A percentile compares a stretch with the other conserved stretches of the same genome.
Evolutionary conservation across 2,113 vertebrate genomes (phyloP).

Genomic region (Chionomys nivalis): DNA sequence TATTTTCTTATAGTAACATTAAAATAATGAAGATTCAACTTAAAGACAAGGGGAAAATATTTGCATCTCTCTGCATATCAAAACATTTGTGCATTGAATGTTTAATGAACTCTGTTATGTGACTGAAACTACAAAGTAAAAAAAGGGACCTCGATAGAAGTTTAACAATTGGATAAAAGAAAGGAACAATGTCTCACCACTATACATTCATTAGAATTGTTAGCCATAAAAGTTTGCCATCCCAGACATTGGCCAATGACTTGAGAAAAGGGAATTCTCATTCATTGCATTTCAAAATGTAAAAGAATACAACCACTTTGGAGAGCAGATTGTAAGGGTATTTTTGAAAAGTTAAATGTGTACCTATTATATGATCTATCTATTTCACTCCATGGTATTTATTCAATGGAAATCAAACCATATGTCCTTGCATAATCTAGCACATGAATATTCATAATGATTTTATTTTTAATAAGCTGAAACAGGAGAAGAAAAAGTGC

Average conservation of each 20-base stretch:
- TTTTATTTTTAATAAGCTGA: slow-evolving; percentile 43
- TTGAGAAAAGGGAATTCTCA: background rate
- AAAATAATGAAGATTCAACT: background rate
- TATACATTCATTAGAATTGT: background rate
- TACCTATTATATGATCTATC: background rate
- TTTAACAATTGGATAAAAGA: slow-evolving; percentile 20
- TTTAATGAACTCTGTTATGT: background rate
- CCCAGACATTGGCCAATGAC: background rate
- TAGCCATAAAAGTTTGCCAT: background rate
- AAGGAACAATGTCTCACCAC: background rate
- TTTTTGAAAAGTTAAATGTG: background rate
- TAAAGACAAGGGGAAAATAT: background rate
- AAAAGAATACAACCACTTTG: background rate
- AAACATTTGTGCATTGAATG: background rate
- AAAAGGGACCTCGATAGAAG: background rate
- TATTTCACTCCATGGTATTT: slow-evolving; percentile 22
- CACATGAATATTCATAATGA: slow-evolving; percentile 24
- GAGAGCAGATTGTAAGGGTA: background rate
- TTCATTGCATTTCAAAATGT: background rate
- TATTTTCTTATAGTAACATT: background rate
- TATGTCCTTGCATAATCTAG: slow-evolving; percentile 1
- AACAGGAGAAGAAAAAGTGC: background rate
- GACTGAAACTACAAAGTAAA: background rate
- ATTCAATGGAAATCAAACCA: slow-evolving; percentile 7
- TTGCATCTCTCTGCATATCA: background rate